These are phyloP conservation scores for Nansenia antarctica DNA, from an alignment of 2,113 vertebrate species.

Conservation along the genomic window DNA sequence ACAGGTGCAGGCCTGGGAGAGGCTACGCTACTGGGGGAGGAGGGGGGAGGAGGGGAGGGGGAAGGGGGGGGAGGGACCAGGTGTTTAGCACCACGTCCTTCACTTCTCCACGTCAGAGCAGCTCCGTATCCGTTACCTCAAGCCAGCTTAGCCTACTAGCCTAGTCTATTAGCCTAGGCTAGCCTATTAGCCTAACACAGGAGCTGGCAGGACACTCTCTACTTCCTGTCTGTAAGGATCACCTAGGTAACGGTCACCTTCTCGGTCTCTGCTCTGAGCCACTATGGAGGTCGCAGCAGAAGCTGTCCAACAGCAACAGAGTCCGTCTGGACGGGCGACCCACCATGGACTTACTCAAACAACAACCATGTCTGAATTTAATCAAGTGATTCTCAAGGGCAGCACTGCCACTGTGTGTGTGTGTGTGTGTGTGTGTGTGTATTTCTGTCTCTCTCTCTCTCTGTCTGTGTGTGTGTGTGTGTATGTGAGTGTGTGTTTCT, in stretches of 20 bases:
- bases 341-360: slow-evolving; percentile 45
- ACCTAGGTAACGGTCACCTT: slow-evolving; percentile 31
- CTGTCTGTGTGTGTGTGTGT: slow-evolving; percentile 49
- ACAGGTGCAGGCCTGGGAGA: slow-evolving; percentile 35
- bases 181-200: not conserved
- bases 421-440: slow-evolving; percentile 6
- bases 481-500: slow-evolving; percentile 16
- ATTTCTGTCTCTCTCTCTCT: not conserved
- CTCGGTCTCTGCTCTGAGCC: slow-evolving; percentile 9
- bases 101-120: slow-evolving; percentile 15
- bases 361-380: slow-evolving; percentile 33
- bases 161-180: not conserved
- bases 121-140: slow-evolving; percentile 17
- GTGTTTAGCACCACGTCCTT: too few relatives aligned
- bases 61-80: too few relatives aligned
- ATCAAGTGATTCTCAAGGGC: slow-evolving; percentile 31
- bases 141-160: slow-evolving; percentile 15
- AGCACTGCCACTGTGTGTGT: slow-evolving; percentile 16
- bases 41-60: not conserved
- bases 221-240: slow-evolving; percentile 60
- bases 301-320: slow-evolving; percentile 42
- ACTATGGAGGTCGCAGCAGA: slow-evolving; percentile 36
- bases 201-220: slow-evolving; percentile 23
- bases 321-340: slow-evolving; percentile 38
- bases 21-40: too few relatives aligned